Evolutionary conservation across 92 coral and sea anemone genomes (phyloP), one percentile per base, ranked within the genome.

Genomic region (Heliopora coerulea): DNA sequence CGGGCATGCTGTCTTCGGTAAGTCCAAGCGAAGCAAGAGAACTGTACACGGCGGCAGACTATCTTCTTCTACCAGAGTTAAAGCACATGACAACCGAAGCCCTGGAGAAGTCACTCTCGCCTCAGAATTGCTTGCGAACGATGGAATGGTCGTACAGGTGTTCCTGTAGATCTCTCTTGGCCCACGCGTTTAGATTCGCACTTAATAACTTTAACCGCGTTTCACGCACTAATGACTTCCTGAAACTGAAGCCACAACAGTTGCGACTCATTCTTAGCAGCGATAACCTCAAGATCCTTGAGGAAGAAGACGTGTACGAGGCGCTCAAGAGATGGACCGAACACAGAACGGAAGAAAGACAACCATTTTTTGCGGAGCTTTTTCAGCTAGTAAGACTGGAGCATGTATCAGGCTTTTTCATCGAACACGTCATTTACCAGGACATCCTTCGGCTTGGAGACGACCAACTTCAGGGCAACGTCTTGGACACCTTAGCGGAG

Each of bases 291-390:
- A 24, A 54, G 23, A 50, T 70, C 4, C 17, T 58, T 0, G 77
- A 70, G 28, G 77, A 70, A 70, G 77, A 70, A 33, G 42, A 27
- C n/a, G 77, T 70, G n/a, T 70, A 70, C 50, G 63, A 70, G 37
- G 77, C 77, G 15, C 41, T 70, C 31, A 70, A 33, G 17, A 57
- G 77, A 52, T 70, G 77, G 77, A 49, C 46, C 46, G 63, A 52
- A 3, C 33, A 20, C 29, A 34, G 23, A 19, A 15, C 62, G 42
- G 49, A 70, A 0, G 63, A 70, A 70, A 52, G 77, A 34, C 58
- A 63, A 33, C 39, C 49, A 27, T 42, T 49, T 25, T 70, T 50
- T 26, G 63, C 41, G 5, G 77, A 70, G 26, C 28, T 30, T 18
- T 70, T 70, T 29, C 32, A 30, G 30, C 23, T 50, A 12, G 35